A percentile compares a stretch with the other conserved stretches of the same genome.
Evolutionary conservation across 1,140 invertebrate genomes (phyloP).

Genomic region (Orchestia grillus): DNA sequence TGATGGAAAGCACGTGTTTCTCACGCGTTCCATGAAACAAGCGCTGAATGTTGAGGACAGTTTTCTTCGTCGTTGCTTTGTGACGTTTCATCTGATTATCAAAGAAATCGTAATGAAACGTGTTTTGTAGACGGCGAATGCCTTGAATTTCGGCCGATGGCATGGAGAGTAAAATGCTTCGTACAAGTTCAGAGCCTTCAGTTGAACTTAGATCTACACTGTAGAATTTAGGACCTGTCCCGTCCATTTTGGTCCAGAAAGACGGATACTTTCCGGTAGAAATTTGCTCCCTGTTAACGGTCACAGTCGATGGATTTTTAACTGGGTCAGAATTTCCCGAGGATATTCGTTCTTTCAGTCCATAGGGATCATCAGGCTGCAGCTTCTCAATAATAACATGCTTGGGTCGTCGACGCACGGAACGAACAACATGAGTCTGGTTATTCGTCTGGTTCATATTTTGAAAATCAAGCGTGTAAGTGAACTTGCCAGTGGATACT

Average conservation of each 20-base stretch:
- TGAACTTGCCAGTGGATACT: background rate
- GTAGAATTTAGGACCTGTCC: slow-evolving; percentile 15
- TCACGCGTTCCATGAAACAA: slow-evolving; percentile 37
- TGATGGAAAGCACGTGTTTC: background rate
- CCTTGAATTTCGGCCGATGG: background rate
- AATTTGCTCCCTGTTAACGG: background rate
- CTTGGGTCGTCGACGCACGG: slow-evolving; percentile 11
- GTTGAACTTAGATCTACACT: background rate
- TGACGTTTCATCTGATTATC: background rate
- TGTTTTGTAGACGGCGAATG: slow-evolving; percentile 32
- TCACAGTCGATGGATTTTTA: background rate
- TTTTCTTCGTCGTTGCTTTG: background rate
- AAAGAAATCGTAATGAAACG: background rate
- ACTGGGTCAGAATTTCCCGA: background rate
- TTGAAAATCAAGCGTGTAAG: background rate
- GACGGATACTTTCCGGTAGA: background rate
- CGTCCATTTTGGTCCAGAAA: slow-evolving; percentile 11
- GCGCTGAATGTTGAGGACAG: background rate
- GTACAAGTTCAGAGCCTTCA: background rate
- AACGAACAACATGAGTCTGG: background rate
- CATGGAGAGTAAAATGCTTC: background rate
- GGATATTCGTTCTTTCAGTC: background rate
- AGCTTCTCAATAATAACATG: slow-evolving; percentile 40
- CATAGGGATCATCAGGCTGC: background rate
- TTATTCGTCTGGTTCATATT: slow-evolving; percentile 26